phyloP scores from a whole-genome alignment of 2,113 vertebrate genomes.

The Piaya cayana region DNA sequence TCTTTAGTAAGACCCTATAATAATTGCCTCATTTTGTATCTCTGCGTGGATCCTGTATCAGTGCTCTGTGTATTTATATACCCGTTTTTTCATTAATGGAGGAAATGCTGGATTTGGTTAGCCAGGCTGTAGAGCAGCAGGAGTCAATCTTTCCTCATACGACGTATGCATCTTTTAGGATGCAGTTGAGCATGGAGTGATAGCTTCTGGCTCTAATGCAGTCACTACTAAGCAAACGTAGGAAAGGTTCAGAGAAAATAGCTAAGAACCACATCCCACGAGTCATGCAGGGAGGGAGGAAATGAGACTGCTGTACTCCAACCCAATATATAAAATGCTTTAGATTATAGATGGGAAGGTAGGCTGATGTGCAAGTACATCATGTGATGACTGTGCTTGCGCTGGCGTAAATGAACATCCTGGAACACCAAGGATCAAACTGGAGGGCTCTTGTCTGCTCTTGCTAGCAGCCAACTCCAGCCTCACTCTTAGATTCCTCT shows the following conservation, averaged over 20 bases:
- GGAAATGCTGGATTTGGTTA: background rate
- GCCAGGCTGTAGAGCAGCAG: background rate
- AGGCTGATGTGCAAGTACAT: background rate
- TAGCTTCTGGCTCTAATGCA: background rate
- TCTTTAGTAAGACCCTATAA: background rate
- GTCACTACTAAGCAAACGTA: background rate
- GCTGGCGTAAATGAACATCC: background rate
- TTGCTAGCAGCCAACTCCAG: background rate
- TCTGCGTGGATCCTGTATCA: background rate
- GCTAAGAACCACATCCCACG: background rate
- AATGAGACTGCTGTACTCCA: background rate
- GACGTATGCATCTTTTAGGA: background rate
- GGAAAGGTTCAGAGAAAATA: background rate
- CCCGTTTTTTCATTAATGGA: background rate
- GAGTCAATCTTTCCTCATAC: background rate
- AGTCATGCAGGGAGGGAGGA: background rate
- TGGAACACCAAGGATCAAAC: background rate
- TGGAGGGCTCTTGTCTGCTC: background rate
- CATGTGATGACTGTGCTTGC: accelerated
- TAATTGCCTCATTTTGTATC: background rate
- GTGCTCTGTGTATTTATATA: background rate
- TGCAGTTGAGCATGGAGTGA: background rate
- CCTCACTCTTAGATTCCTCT: background rate
- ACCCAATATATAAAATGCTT: background rate
- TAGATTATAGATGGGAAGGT: background rate